Base-by-base conservation (phyloP, 2,888 invertebrate genomes). In the Chloromyia formosa region DNA sequence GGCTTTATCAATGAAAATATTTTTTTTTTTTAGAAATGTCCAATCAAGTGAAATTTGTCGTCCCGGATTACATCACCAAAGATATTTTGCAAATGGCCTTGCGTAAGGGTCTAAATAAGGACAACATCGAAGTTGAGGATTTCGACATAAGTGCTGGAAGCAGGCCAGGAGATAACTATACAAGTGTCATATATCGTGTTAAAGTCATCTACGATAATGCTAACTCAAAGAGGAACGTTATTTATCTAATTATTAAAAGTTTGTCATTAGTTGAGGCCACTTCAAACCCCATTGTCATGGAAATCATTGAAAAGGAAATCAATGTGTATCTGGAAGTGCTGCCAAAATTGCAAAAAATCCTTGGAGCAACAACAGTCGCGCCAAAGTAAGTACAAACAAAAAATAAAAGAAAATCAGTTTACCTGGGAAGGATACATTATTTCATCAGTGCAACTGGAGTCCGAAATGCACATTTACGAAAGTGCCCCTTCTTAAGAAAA, bases 291-390 rank as follows among this genome's bases (percentile, higher is more conserved):
- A 86, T 81, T 80, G 87, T 85, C 18, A 49, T 86, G 40, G 83
- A 86, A 1, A 84, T 86, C 10, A 87, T 86, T 79, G 81, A 84
- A 77, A 85, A 85, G 49, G 87, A 87, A 79, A 84, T 83, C 22
- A 84, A 85, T 78, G 86, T 87, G 83, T 87, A 80, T 56, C 81
- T 79, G n/a, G 83, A 83, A 79, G 84, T 85, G 7, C 80, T 87
- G 49, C 87, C 86, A 27, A 82, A 83, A 74, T 80, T 87, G 77
- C 84, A 72, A 3, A 27, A 35, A 45, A 4, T 58, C 1, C 3
- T 72, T 4, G 22, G 82, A 40, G 9, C 22, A 18, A 78, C 79
- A 2, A 83, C 83, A 77, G 83, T 85, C 56, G 83, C 83, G 7
- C 83, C 85, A 72, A 82, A 80, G 84, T 83, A 78, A 78, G 78